A percentile compares a stretch with the other conserved stretches of the same genome.
Evolutionary conservation across 1,140 invertebrate genomes (phyloP).

Genomic region (Sitodiplosis mosellana): DNA sequence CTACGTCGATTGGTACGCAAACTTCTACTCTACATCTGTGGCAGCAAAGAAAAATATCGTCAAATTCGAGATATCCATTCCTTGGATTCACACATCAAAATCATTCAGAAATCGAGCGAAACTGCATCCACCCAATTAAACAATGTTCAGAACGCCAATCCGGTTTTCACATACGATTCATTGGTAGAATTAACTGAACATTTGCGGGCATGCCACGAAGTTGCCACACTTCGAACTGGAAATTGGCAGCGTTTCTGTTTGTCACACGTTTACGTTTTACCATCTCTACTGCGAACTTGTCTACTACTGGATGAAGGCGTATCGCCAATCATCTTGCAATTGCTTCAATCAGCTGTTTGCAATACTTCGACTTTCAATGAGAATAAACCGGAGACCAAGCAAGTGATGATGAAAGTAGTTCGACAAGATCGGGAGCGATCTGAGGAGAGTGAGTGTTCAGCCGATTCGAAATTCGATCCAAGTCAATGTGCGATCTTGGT

Average conservation of each 20-base stretch:
- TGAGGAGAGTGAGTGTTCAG: slow-evolving; percentile 37
- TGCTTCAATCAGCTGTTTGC: slow-evolving; percentile 75
- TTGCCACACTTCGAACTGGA: slow-evolving; percentile 71
- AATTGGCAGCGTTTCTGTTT: slow-evolving; percentile 92
- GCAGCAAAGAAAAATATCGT: slow-evolving; percentile 88
- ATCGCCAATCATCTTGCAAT: slow-evolving; percentile 73
- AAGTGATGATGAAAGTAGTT: slow-evolving; percentile 6
- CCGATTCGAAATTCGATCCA: slow-evolving; percentile 48
- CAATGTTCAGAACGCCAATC: slow-evolving; percentile 7
- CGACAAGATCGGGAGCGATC: slow-evolving; percentile 43
- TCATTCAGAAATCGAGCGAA: slow-evolving; percentile 29
- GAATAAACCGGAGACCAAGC: slow-evolving; percentile 3
- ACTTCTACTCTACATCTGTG: slow-evolving; percentile 80
- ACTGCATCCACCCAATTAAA: slow-evolving; percentile 26
- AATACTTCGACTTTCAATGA: slow-evolving; percentile 15
- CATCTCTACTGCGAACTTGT: slow-evolving; percentile 56
- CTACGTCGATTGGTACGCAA: slow-evolving; percentile 68
- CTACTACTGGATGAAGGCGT: slow-evolving; percentile 76
- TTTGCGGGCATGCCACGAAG: slow-evolving; percentile 83
- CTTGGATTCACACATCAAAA: slow-evolving; percentile 60
- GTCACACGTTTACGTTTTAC: slow-evolving; percentile 51
- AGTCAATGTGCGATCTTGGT: slow-evolving; percentile 47
- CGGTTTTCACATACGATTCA: slow-evolving; percentile 64
- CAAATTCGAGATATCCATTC: slow-evolving; percentile 85
- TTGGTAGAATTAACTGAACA: slow-evolving; percentile 87